phyloP scores from a whole-genome alignment of 2,113 vertebrate genomes.

The Phyllostomus discolor region DNA sequence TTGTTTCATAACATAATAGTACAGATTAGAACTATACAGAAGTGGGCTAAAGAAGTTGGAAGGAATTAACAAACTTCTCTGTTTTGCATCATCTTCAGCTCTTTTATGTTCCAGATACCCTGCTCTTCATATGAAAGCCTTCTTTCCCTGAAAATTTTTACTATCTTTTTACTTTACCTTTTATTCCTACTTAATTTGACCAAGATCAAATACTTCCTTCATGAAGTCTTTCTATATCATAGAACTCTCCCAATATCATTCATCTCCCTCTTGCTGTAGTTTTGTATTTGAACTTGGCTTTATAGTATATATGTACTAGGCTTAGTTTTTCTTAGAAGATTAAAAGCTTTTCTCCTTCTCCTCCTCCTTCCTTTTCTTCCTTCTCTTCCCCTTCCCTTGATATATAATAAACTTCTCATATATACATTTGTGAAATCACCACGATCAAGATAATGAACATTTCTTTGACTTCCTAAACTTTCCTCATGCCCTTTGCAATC shows the following conservation, averaged over 20 bases:
- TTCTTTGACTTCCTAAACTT: background rate
- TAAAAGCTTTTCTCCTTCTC: background rate
- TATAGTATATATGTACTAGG: background rate
- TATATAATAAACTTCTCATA: background rate
- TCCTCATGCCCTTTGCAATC: background rate
- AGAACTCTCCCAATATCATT: background rate
- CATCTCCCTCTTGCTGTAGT: background rate
- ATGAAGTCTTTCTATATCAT: background rate
- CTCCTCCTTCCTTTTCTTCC: background rate
- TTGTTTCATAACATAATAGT: background rate
- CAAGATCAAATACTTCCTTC: background rate
- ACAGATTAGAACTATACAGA: background rate
- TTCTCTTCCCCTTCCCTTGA: background rate
- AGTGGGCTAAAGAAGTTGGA: background rate
- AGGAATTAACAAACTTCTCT: background rate
- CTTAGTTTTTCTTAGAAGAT: background rate
- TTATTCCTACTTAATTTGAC: background rate
- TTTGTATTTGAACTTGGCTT: background rate
- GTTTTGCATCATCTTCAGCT: background rate
- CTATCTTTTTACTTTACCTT: background rate
- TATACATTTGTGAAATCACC: background rate
- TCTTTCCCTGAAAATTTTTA: background rate
- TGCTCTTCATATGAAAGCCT: background rate
- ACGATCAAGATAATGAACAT: background rate
- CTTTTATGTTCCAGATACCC: background rate